phyloP scores from a whole-genome alignment of 2,113 vertebrate genomes.

The Nycticorax nycticorax region DNA sequence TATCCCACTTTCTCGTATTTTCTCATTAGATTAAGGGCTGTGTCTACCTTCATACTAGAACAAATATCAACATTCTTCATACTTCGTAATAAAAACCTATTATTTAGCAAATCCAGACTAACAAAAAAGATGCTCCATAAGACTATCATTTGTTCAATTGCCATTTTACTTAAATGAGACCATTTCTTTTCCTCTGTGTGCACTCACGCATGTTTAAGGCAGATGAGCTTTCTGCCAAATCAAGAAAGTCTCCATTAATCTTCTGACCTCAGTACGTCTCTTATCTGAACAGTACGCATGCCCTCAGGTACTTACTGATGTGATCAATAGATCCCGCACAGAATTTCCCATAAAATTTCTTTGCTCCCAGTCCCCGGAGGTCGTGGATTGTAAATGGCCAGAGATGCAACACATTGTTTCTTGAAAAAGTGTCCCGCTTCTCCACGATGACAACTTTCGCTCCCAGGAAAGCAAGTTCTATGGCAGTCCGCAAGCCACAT shows the following conservation, averaged over 20 bases:
- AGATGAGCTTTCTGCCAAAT: not conserved
- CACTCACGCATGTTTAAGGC: accelerated
- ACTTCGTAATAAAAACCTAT: not conserved
- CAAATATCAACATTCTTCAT: not conserved
- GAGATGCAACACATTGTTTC: conserved; percentile 96
- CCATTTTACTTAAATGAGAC: not conserved
- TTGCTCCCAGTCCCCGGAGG: conserved; percentile 91
- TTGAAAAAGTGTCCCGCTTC: conserved; percentile 94
- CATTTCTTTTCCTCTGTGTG: not conserved
- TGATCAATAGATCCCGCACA: conserved; percentile 97
- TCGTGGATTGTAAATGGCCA: conserved; percentile 99
- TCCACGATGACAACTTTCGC: conserved; percentile 94
- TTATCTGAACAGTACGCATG: not conserved
- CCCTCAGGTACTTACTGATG: conserved; percentile 88
- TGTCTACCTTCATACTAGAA: not conserved
- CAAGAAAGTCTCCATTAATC: not conserved
- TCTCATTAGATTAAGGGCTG: not conserved
- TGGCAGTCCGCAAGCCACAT: conserved; percentile 92
- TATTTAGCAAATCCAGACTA: not conserved
- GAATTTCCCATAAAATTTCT: conserved; percentile 98
- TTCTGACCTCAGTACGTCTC: not conserved
- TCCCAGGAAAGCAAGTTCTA: conserved; percentile 92
- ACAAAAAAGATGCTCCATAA: not conserved
- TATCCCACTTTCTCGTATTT: not conserved
- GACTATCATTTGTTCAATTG: not conserved